Evolutionary conservation across 2,888 invertebrate species (phyloP).

Genomic region (Amaurobius ferox): DNA sequence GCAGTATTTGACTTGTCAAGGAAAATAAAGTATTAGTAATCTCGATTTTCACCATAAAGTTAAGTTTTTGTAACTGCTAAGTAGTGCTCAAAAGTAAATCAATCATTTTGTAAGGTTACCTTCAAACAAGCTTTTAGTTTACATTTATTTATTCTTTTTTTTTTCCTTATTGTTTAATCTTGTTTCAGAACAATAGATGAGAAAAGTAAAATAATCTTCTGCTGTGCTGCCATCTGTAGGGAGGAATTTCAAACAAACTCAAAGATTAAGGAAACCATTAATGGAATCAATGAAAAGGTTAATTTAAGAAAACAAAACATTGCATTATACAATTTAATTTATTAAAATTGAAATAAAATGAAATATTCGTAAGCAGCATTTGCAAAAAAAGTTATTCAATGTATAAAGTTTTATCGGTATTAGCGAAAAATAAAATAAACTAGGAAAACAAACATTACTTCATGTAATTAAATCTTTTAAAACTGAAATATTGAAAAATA

Average conservation of each 20-base stretch:
- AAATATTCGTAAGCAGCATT: no score
- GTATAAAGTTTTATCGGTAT: no score
- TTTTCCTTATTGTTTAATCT: background rate
- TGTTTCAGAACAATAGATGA: background rate
- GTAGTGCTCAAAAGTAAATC: constrained; percentile 5
- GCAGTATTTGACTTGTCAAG: constrained; percentile 1
- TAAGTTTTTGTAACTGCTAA: background rate
- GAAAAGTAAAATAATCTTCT: background rate
- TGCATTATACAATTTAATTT: no score
- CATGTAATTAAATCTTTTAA: no score
- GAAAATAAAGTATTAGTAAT: constrained; percentile 5
- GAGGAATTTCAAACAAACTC: background rate
- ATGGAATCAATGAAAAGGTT: no score
- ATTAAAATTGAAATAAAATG: no score
- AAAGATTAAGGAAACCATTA: no score
- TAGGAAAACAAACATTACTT: no score
- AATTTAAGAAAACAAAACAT: no score
- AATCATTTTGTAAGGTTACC: background rate
- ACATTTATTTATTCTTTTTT: background rate
- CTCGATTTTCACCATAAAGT: constrained; percentile 1
- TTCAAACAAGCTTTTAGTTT: background rate
- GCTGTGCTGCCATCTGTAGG: background rate
- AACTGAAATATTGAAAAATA: no score
- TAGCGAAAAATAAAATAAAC: no score
- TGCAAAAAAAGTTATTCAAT: no score